These are phyloP conservation scores for Pteria penguin DNA, from an alignment of 2,888 invertebrate species.

Conservation along the genomic window DNA sequence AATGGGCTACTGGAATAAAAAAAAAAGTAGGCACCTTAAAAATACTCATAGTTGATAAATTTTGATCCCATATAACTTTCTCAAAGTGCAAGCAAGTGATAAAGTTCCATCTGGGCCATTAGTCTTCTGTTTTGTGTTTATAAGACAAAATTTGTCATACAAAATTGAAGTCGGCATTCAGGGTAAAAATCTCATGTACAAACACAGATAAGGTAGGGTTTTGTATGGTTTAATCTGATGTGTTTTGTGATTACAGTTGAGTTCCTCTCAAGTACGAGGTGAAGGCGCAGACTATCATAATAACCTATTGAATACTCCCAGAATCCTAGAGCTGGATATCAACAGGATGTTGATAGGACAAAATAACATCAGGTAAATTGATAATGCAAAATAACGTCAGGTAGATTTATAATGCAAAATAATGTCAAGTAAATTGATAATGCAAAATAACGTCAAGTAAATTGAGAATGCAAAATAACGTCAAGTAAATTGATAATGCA, in stretches of 20 bases:
- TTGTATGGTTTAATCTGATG: no score
- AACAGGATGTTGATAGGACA: constrained; percentile 80
- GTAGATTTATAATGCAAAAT: neutral
- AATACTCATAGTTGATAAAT: no score
- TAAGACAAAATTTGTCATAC: no score
- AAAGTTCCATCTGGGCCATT: no score
- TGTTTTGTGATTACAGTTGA: constrained; percentile 65
- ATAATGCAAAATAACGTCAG: constrained; percentile 70
- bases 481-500: neutral
- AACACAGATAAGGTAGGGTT: no score
- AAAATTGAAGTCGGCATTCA: no score
- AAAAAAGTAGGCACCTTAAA: no score
- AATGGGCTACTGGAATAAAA: no score
- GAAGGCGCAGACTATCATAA: constrained; percentile 38
- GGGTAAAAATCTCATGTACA: no score
- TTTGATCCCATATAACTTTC: no score
- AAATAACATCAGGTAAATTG: constrained; percentile 77
- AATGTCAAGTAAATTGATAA: neutral
- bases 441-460: neutral
- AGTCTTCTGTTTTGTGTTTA: no score
- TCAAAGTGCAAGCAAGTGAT: no score
- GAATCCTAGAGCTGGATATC: constrained; percentile 78
- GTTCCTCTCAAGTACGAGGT: constrained; percentile 58
- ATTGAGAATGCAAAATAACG: neutral
- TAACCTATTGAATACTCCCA: constrained; percentile 70